Evolutionary conservation across 2,888 invertebrate species (phyloP).

Genomic region (Ramazzottius varieornatus): DNA sequence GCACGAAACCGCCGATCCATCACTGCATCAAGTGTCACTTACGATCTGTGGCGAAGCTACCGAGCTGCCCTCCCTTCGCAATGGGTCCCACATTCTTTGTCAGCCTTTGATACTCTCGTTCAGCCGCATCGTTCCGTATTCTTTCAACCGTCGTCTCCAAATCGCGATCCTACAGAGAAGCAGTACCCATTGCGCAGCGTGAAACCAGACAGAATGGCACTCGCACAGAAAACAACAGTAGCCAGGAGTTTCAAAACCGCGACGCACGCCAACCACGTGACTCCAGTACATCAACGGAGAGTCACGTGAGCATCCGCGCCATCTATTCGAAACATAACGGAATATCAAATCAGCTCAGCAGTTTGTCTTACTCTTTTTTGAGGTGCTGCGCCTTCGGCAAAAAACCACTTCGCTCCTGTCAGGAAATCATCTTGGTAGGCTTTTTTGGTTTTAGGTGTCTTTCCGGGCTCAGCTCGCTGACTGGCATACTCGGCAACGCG

Average conservation of each 20-base stretch:
- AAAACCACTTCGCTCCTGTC: neutral
- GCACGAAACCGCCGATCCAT: too few relatives aligned
- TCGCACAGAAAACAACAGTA: too few relatives aligned
- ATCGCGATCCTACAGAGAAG: neutral
- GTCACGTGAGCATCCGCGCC: too few relatives aligned
- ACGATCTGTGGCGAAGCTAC: neutral
- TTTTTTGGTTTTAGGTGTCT: neutral
- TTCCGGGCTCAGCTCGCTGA: neutral
- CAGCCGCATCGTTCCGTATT: neutral
- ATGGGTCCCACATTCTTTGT: neutral
- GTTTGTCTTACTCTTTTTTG: neutral
- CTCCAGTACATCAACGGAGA: too few relatives aligned
- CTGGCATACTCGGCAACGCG: neutral
- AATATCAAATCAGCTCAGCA: too few relatives aligned
- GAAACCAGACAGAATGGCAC: too few relatives aligned
- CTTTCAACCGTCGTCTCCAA: neutral
- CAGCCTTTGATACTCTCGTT: neutral
- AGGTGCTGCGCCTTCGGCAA: neutral
- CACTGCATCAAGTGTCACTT: too few relatives aligned
- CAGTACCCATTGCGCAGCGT: too few relatives aligned
- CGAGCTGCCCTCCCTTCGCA: neutral
- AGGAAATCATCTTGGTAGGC: neutral
- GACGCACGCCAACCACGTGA: too few relatives aligned
- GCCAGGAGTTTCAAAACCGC: too few relatives aligned
- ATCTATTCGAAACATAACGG: too few relatives aligned